A percentile compares a stretch with the other conserved stretches of the same genome.
Evolutionary conservation across 2,888 invertebrate genomes (phyloP).

Genomic region (Diadegma fenestrale): DNA sequence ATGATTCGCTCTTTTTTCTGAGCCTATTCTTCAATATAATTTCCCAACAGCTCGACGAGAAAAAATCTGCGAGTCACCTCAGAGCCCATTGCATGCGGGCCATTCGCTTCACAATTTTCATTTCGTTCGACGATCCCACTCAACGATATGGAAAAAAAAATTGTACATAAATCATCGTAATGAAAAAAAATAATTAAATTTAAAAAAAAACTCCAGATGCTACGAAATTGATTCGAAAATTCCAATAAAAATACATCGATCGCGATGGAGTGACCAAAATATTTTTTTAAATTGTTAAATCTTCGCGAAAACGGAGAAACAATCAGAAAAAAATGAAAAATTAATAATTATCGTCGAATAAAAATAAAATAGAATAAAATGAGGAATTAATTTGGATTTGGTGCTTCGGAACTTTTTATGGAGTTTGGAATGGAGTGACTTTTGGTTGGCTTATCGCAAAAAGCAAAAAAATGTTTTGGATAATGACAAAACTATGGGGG

Average conservation of each 20-base stretch:
- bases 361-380: too few species aligned
- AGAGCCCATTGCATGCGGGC: not conserved
- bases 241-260: not conserved
- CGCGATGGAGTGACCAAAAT: not conserved
- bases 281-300: not conserved
- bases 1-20: slow-evolving; percentile 2
- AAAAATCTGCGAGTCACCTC: not conserved
- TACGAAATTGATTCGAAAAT: not conserved
- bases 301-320: not conserved
- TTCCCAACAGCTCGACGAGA: slow-evolving; percentile 6
- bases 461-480: slow-evolving; percentile 8
- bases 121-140: not conserved
- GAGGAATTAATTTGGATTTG: not conserved
- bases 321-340: not conserved
- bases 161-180: not conserved
- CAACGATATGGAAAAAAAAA: not conserved
- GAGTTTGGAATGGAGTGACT: not conserved
- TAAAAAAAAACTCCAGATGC: not conserved
- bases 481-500: slow-evolving; percentile 46
- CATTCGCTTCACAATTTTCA: not conserved
- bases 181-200: not conserved
- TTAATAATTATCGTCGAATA: too few species aligned
- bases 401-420: too few species aligned
- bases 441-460: slow-evolving; percentile 16
- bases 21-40: slow-evolving; percentile 34